Percentiles rank a stretch among this genome's conserved stretches.
phyloP scores from a whole-genome alignment of 1,140 invertebrate genomes.

The Sesamia nonagrioides region DNA sequence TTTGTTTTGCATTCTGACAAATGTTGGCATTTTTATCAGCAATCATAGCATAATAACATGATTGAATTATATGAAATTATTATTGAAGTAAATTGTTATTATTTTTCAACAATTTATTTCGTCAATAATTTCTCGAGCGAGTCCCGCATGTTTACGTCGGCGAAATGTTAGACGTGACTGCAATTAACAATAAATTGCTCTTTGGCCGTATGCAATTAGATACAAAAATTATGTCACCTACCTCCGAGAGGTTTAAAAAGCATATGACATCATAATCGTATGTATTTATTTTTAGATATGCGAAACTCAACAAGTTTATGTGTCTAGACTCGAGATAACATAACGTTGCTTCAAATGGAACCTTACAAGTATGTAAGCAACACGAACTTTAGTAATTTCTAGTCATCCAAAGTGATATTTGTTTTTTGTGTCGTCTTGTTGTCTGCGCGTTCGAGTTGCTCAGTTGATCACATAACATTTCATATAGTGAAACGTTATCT shows the following conservation, averaged over 20 bases:
- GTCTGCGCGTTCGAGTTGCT: background rate
- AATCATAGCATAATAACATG: background rate
- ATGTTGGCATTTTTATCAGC: background rate
- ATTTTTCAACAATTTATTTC: too few relatives aligned
- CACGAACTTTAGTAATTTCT: background rate
- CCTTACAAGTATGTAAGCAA: background rate
- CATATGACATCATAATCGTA: constrained; percentile 23
- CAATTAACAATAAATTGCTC: constrained; percentile 12
- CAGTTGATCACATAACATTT: background rate
- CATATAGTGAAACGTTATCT: background rate
- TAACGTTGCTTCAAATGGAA: background rate
- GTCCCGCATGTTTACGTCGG: background rate
- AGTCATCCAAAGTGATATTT: background rate
- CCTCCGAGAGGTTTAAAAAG: constrained; percentile 6
- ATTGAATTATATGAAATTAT: background rate
- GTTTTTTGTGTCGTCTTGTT: background rate
- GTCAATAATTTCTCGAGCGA: too few relatives aligned
- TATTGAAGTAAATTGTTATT: background rate
- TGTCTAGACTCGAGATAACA: constrained; percentile 33
- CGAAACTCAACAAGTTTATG: constrained; percentile 14
- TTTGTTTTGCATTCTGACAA: background rate
- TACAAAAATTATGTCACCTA: constrained; percentile 24
- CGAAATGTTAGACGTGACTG: background rate
- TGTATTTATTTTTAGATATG: constrained; percentile 38
- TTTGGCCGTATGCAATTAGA: constrained; percentile 24